Conservation (phyloP, 2,113 vertebrate species). For the Vulpes lagopus region DNA sequence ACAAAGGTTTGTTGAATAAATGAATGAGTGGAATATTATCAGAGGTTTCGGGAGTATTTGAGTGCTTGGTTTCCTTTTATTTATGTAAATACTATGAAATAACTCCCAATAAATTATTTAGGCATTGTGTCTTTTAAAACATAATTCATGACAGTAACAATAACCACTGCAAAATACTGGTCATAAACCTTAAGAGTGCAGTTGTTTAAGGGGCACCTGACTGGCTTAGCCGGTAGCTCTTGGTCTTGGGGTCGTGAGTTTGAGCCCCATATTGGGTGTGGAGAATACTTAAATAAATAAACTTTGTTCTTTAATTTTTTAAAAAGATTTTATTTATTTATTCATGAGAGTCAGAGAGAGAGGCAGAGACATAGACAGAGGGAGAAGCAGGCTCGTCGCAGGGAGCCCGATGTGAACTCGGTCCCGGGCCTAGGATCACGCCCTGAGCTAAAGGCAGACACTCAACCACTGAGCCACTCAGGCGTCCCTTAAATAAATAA, state of each 20-base stretch:
- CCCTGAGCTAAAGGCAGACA: no score
- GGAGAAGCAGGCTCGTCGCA: no score
- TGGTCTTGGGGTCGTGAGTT: background rate
- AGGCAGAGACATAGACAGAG: no score
- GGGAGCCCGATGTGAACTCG: no score
- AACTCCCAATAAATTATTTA: background rate
- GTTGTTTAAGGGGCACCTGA: background rate
- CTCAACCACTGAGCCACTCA: no score
- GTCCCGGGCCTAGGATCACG: no score
- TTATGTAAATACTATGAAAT: background rate
- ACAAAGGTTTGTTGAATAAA: conserved; percentile 27
- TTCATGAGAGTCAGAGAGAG: no score
- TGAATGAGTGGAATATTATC: background rate
- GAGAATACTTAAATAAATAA: background rate
- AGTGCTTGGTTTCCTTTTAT: conserved; percentile 56
- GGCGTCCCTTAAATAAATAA: background rate
- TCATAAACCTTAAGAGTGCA: background rate
- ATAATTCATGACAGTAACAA: background rate
- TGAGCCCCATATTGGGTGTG: background rate
- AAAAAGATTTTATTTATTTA: background rate
- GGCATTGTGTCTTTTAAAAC: background rate
- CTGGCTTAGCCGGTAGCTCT: background rate
- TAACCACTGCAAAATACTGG: background rate
- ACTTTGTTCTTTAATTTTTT: background rate
- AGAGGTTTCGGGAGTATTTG: conserved; percentile 29